Evolutionary conservation across 2,888 invertebrate genomes (phyloP), one percentile per base, ranked within the genome.

Genomic region (Anticlea derivata): DNA sequence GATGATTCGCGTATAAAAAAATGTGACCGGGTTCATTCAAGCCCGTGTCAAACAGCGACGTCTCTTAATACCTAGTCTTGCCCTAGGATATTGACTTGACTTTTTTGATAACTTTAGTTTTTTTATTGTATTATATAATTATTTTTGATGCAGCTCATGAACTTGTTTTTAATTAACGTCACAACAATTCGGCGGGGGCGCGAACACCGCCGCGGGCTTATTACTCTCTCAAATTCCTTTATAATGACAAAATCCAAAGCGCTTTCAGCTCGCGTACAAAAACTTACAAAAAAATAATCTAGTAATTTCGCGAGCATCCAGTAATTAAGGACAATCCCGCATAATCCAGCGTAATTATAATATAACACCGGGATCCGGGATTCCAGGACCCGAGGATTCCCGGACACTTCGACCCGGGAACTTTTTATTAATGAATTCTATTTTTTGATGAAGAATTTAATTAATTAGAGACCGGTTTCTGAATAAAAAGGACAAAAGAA

Each of bases 281-380:
- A 51, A 47, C 55, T 54, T 59, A 70, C 60, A 65, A 65, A 66
- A 65, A 62, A 66, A 64, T 61, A 49, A 69, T 54, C 60, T 63
- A 68, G 58, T 70, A 75, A 75, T 79, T 70, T 64, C 46, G 60
- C 43, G 58, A 50, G 59, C 65, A 69, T 70, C 73, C 64, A 61
- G 70, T 80, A 82, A 84, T 81, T 80, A 81, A 75, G 75, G 70
- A 57, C 65, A 65, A 76, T 78, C 79, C 75, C 71, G 68, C 70
- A 73, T 81, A 76, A 83, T 82, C 81, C 76, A 65, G 70, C 67
- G 69, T 80, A 76, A 83, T 82, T 80, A 74, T 79, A 73, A 81
- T 75, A 75, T 75, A 74, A 71, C 72, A 68, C 73, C 69, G 72
- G 71, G 73, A 68, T 68, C 69, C 61, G 34, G 50, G 50, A 35